Evolutionary conservation across 2,113 vertebrate genomes (phyloP), one percentile per base, ranked within the genome.

Genomic region (Salvelinus namaycush): DNA sequence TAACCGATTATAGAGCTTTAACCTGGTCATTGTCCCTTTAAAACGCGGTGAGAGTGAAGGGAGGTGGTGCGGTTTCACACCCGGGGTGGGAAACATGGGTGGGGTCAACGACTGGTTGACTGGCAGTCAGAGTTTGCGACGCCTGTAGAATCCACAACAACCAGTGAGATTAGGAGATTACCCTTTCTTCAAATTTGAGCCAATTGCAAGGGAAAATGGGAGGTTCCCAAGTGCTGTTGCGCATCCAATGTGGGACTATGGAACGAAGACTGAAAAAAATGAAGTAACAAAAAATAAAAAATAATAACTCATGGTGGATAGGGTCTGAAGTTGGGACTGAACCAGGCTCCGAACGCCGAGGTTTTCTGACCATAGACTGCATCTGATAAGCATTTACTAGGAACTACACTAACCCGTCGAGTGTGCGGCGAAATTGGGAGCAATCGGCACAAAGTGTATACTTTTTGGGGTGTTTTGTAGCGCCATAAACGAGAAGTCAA

Each of bases 1-100:
- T 44, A 44, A 11, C 34, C 39, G 39, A 44, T 44, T 44, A 44
- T 44, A 3, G 39, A 44, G 39, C 9, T 44, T 44, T 44, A 44
- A 44, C 39, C 39, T 44, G 39, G 39, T 12, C 39, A 31, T 67
- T 92, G 92, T 84, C 82, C 88, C 95, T 96, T 96, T 96, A 95
- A 97, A 93, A 88, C 65, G 86, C 81, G 88, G 85, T 83, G 90
- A 92, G 90, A 93, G 90, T 91, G 87, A 90, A 84, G 75, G 90
- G 88, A 77, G 92, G 91, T 68, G 90, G 68, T 71, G 95, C 88
- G 91, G 92, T 91, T 97, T 97, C 96, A 95, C 96, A 97, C 96
- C 95, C 93, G 72, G 94, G 93, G 95, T 96, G 96, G 94, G 94
- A 95, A 95, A 94, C 85, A 54, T 80, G 24, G 95, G 92, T 87